A percentile compares a stretch with the other conserved stretches of the same genome.
phyloP scores from a whole-genome alignment of 1,140 invertebrate genomes.

The Bombus sylvicola region DNA sequence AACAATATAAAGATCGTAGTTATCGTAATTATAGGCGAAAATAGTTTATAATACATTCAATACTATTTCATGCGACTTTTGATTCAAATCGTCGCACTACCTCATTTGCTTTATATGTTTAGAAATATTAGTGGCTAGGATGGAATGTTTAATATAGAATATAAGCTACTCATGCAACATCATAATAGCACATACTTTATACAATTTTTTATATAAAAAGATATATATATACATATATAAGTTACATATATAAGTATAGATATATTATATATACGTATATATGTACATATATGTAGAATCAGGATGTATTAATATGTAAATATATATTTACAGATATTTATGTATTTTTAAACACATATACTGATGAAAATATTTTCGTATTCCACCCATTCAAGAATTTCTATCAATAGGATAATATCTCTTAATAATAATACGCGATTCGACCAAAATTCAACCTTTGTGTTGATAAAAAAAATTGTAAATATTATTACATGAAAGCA shows the following conservation, averaged over 20 bases:
- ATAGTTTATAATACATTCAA: neutral
- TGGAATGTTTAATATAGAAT: neutral
- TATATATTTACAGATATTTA: neutral
- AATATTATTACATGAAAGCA: conserved; percentile 85
- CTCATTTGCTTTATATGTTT: neutral
- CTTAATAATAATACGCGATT: neutral
- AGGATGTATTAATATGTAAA: neutral
- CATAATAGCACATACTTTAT: neutral
- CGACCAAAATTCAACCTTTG: conserved; percentile 7
- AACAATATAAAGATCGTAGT: neutral
- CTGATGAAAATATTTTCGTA: neutral
- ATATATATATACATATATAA: neutral
- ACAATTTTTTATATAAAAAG: neutral
- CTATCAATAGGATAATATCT: neutral
- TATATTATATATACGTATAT: neutral
- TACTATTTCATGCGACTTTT: neutral
- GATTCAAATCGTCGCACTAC: neutral
- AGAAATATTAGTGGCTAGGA: neutral
- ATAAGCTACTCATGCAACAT: too few relatives aligned
- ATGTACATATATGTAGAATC: neutral
- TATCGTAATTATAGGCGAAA: neutral
- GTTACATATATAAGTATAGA: neutral
- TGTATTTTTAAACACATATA: neutral
- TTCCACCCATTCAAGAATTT: neutral
- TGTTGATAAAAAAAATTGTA: neutral